Conservation (phyloP, 2,888 invertebrate genomes). For the Mimas tiliae region DNA sequence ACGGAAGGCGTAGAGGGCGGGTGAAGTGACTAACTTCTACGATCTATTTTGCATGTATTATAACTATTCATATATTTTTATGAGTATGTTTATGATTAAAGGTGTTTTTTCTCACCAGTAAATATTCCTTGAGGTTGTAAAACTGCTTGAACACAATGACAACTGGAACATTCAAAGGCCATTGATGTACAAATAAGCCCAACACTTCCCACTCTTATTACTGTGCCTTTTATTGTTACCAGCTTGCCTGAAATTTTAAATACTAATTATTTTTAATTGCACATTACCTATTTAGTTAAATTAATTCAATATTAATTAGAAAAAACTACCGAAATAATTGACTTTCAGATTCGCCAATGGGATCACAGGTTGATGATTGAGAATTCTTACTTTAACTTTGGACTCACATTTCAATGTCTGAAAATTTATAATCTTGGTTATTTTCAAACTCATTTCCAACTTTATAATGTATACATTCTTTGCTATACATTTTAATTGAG, state of each 20-base stretch:
- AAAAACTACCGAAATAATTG: conserved; percentile 87
- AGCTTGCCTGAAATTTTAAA: conserved; percentile 85
- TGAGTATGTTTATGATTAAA: background rate
- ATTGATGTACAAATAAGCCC: conserved; percentile 90
- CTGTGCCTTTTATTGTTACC: conserved; percentile 92
- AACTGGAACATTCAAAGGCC: conserved; percentile 90
- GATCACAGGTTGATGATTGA: conserved; percentile 86
- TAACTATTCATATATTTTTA: too few relatives aligned
- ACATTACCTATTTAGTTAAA: too few relatives aligned
- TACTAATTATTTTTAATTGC: background rate
- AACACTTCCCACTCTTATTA: conserved; percentile 91
- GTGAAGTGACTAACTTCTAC: too few relatives aligned
- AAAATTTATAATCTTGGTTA: conserved; percentile 31
- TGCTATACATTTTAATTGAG: background rate
- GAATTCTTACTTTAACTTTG: conserved; percentile 70
- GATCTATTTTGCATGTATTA: too few relatives aligned
- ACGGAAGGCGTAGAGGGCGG: too few relatives aligned
- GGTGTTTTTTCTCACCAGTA: conserved; percentile 57
- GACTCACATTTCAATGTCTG: conserved; percentile 75
- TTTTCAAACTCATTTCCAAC: background rate
- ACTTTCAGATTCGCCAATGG: conserved; percentile 89
- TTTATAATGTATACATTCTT: background rate
- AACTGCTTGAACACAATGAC: conserved; percentile 87
- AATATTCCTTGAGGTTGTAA: conserved; percentile 85
- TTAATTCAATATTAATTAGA: too few relatives aligned